A percentile compares a stretch with the other conserved stretches of the same genome.
These are phyloP conservation scores for Ictidomys tridecemlineatus DNA, from an alignment of 2,113 vertebrate genomes.

Conservation along the genomic window DNA sequence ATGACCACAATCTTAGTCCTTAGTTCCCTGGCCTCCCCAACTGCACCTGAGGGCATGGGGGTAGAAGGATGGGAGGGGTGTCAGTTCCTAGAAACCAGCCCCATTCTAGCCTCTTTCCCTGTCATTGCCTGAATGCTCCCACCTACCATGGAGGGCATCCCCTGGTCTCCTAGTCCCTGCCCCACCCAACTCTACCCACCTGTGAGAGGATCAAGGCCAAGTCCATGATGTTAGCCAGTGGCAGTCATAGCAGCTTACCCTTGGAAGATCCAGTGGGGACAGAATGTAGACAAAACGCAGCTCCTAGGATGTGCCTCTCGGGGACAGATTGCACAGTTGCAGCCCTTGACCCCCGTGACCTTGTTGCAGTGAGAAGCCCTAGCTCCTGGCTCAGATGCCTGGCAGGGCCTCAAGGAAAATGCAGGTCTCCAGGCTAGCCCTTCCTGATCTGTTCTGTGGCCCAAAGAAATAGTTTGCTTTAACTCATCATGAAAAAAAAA, in stretches of 20 bases:
- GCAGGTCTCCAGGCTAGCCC: accelerated
- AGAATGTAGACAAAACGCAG: neutral
- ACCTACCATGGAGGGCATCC: neutral
- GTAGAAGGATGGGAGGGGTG: neutral
- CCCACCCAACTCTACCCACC: neutral
- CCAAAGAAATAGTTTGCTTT: neutral
- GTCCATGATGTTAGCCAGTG: neutral
- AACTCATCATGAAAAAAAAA: neutral
- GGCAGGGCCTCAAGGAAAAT: too few species aligned
- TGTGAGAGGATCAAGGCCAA: neutral
- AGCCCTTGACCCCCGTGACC: neutral
- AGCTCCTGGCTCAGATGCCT: neutral
- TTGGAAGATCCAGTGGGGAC: neutral
- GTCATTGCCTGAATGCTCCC: neutral
- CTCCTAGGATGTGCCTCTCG: neutral
- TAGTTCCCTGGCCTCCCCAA: neutral
- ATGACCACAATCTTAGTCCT: neutral
- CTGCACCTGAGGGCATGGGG: neutral
- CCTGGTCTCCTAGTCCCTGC: accelerated
- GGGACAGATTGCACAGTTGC: neutral
- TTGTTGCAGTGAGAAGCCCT: neutral
- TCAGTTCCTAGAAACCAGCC: neutral
- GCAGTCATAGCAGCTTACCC: neutral
- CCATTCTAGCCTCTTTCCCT: neutral
- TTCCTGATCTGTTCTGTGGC: neutral